Evolutionary conservation across 2,888 invertebrate species (phyloP).

Genomic region (Xylocampa areola): DNA sequence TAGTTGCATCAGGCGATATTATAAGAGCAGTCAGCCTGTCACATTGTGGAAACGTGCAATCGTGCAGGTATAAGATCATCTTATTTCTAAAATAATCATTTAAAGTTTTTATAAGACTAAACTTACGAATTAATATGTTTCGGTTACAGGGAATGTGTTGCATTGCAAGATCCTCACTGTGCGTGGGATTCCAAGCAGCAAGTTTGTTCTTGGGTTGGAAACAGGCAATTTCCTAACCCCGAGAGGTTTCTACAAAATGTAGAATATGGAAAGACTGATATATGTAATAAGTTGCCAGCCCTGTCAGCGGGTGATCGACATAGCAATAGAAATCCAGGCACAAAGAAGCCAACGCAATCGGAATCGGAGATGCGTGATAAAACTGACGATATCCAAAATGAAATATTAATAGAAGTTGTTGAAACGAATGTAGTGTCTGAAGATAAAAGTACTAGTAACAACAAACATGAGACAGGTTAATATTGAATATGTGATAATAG

Average conservation of each 20-base stretch:
- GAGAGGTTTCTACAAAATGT: constrained; percentile 93
- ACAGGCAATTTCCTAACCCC: constrained; percentile 90
- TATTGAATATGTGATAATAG: background rate
- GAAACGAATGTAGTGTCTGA: constrained; percentile 91
- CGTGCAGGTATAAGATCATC: constrained; percentile 89
- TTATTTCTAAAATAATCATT: background rate
- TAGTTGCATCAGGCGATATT: constrained; percentile 96
- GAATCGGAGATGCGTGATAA: constrained; percentile 88
- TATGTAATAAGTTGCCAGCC: constrained; percentile 87
- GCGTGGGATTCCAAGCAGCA: constrained; percentile 96
- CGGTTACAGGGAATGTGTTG: constrained; percentile 94
- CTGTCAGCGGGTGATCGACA: constrained; percentile 80
- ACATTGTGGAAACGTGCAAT: constrained; percentile 92
- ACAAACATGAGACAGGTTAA: constrained; percentile 86
- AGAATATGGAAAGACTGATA: constrained; percentile 91
- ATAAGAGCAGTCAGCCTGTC: constrained; percentile 96
- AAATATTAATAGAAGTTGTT: constrained; percentile 91
- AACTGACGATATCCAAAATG: constrained; percentile 90
- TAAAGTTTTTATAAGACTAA: background rate
- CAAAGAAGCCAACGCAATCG: constrained; percentile 80
- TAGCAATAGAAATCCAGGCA: constrained; percentile 82
- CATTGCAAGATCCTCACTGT: constrained; percentile 98
- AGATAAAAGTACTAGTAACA: constrained; percentile 86
- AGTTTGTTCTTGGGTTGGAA: constrained; percentile 89
- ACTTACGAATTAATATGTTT: constrained; percentile 9